Evolutionary conservation across 1,140 invertebrate genomes (phyloP), one percentile per base, ranked within the genome.

Genomic region (Dryas iulia): DNA sequence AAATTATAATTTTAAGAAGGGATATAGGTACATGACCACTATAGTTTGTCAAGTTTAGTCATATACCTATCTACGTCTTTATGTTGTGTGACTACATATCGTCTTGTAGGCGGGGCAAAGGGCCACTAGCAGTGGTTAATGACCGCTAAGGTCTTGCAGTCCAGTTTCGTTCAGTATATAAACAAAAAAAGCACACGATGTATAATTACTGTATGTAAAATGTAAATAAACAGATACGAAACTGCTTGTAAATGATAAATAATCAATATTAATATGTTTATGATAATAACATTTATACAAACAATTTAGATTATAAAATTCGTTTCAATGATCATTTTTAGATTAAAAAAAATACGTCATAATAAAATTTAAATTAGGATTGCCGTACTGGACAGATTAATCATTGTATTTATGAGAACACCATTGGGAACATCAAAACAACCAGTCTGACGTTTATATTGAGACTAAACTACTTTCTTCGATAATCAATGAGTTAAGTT

Each of bases 121-220:
- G 39, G 77, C 72, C 63, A 72, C 58, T 66, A 64, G 69, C 39
- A 33, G 70, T 81, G 78, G 80, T 81, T 82, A 86, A 81, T 76
- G 78, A 83, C 80, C 78, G 59, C 58, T 61, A 61, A 47, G 14
- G 33, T 65, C 62, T 72, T 52, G 56, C 67, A 72, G 72, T 76
- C 73, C 78, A 72, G 78, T 59, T 33, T 39, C 14, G 33, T 39
- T 21, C 8, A 7, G 39, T 47, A 47, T 47, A 47, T 21, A 21
- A 47, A 47, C 14, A 47, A 47, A 47, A 47, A 47, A 47, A 6
- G 2, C 3, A 1, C 18, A 21, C 8, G 7, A 8, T 47, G 6
- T 21, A 21, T 18, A 47, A 47, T 47, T 47, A 10, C 39, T 47
- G 8, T 47, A 47, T 21, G 18, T 47, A 18, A 47, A 31, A n/a